Evolutionary conservation across 1,140 invertebrate genomes (phyloP).

Genomic region (Lucilia sericata): DNA sequence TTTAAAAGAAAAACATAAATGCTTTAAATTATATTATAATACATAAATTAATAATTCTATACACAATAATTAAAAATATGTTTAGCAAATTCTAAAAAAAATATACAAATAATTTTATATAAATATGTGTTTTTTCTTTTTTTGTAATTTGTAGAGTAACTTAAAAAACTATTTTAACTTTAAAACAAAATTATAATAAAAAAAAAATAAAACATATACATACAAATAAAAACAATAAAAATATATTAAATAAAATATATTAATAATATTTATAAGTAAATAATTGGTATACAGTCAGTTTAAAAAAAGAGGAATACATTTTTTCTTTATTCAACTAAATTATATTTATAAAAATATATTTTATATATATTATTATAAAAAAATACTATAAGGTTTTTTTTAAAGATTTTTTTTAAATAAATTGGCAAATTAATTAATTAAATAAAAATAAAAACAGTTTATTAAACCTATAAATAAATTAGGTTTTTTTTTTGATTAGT

Average conservation of each 20-base stretch:
- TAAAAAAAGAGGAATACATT: slow-evolving; percentile 16
- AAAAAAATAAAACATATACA: background rate
- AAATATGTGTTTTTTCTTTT: background rate
- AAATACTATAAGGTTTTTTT: slow-evolving; percentile 21
- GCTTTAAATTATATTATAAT: background rate
- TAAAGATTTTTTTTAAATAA: background rate
- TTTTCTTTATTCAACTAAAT: background rate
- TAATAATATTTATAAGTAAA: background rate
- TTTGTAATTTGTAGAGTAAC: background rate
- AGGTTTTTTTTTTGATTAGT: background rate
- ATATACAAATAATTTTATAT: slow-evolving; percentile 5
- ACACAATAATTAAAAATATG: background rate
- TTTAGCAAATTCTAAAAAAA: background rate
- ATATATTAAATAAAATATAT: background rate
- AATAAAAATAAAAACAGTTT: background rate
- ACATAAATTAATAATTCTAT: slow-evolving; percentile 15
- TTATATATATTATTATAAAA: background rate
- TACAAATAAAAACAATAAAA: background rate
- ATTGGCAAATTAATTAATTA: background rate
- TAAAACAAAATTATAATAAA: slow-evolving; percentile 1
- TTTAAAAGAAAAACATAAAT: background rate
- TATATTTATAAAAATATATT: slow-evolving; percentile 3
- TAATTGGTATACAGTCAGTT: slow-evolving; percentile 26
- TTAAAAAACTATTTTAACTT: background rate
- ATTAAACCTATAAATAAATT: background rate